Evolutionary conservation across 2,797 vertebrate species (phyloP).

Genomic region (Luscinia megarhynchos): DNA sequence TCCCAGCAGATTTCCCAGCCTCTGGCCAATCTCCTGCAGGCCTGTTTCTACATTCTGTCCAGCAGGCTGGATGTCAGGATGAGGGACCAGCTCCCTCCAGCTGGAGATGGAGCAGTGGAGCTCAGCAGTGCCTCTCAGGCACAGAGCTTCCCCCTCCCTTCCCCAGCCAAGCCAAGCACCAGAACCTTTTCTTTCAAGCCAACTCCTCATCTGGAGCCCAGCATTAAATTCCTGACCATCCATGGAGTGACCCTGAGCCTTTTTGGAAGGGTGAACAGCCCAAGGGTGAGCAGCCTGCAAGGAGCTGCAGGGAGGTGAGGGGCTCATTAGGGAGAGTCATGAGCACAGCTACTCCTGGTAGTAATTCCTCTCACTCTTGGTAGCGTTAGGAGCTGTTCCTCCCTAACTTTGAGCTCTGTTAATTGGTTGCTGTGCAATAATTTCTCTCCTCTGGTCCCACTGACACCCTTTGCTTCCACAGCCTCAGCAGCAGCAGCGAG

Average conservation of each 20-base stretch:
- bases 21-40: background rate
- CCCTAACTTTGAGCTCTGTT: background rate
- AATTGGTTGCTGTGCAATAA: background rate
- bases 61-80: background rate
- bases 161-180: background rate
- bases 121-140: background rate
- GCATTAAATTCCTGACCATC: background rate
- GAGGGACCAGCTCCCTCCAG: accelerated
- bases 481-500: background rate
- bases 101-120: background rate
- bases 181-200: background rate
- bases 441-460: background rate
- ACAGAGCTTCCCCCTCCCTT: background rate
- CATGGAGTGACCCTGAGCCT: background rate
- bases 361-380: background rate
- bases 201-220: background rate
- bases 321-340: background rate
- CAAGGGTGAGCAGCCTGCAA: background rate
- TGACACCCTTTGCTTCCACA: slow-evolving; percentile 13
- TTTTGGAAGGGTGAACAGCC: background rate
- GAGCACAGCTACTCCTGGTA: background rate
- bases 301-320: background rate
- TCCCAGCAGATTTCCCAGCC: background rate
- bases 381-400: background rate
- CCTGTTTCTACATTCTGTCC: background rate